Evolutionary conservation across 2,797 vertebrate genomes (phyloP), one percentile per base, ranked within the genome.

Genomic region (Falco novaeseelandiae): DNA sequence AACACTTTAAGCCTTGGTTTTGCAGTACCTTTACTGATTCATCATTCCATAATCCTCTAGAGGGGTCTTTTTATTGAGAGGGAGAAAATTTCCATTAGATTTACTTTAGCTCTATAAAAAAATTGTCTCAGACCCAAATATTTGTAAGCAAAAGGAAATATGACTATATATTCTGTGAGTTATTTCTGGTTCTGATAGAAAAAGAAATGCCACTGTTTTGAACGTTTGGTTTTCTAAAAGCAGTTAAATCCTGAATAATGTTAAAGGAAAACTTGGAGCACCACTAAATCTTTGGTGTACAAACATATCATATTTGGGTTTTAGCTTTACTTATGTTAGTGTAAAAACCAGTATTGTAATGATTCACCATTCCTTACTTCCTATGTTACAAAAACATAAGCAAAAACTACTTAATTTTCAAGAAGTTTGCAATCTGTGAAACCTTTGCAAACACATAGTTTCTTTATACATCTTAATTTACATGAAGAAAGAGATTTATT

Each of bases 151-250:
- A 78, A 83, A 90, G 23, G 57, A 81, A 71, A 55, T 79, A 27
- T 0, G 0, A 27, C 6, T 87, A 18, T 8, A 15, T 32, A 27
- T 26, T 66, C 2, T 46, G 7, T 16, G 21, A 58, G 8, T 34
- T 55, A 15, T 32, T 96, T 86, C 38, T 77, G 26, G 1, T 70
- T 80, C 10, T 44, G n/a, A 54, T 30, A 67, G 20, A 57, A 71
- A 51, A 89, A 82, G 5, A 85, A 72, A 54, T 23, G 10, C 8
- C 32, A 46, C 19, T 63, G 25, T 20, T 79, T 59, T 76, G 19
- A 73, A 51, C 12, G n/a, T 30, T 13, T 65, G 26, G 3, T 62
- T 87, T 85, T 73, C 63, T 46, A 49, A 87, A 82, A 80, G 23
- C 12, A 30, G 7, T 2, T 57, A 25, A 72, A 63, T 76, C 30